These are phyloP conservation scores for Platalea minor DNA, from an alignment of 2,797 vertebrate species.

Conservation along the genomic window DNA sequence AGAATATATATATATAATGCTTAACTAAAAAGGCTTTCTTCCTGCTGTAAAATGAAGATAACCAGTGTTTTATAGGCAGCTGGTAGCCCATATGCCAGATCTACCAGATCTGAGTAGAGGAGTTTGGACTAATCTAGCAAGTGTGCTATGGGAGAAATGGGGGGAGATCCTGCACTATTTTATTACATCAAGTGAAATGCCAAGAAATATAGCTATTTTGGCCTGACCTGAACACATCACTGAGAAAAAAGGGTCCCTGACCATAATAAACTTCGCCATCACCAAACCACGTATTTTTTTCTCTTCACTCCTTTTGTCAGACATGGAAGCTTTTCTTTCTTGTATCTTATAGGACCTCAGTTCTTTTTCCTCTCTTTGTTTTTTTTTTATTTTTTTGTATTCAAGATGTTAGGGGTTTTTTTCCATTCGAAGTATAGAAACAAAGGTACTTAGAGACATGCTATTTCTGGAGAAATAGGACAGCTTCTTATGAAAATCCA, in stretches of 20 bases:
- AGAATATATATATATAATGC: background rate
- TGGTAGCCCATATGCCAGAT: conserved; percentile 39
- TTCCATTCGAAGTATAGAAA: background rate
- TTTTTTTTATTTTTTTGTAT: background rate
- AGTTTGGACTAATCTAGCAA: background rate
- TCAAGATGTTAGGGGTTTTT: background rate
- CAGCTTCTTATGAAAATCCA: background rate
- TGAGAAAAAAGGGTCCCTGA: background rate
- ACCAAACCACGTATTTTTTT: background rate
- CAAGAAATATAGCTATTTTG: background rate
- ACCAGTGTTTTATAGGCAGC: background rate
- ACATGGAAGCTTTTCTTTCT: background rate
- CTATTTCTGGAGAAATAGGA: background rate
- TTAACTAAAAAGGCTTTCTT: conserved; percentile 12
- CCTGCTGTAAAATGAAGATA: conserved; percentile 3
- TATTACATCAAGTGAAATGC: background rate
- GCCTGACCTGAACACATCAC: background rate
- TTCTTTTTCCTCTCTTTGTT: background rate
- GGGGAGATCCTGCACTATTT: background rate
- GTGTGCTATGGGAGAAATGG: background rate
- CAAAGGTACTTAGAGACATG: background rate
- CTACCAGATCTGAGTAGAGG: conserved; percentile 11
- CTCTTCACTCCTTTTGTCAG: background rate
- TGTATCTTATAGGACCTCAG: background rate
- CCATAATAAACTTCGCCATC: background rate